Evolutionary conservation across 1,140 invertebrate genomes (phyloP).

Genomic region (Bombus confusus): DNA sequence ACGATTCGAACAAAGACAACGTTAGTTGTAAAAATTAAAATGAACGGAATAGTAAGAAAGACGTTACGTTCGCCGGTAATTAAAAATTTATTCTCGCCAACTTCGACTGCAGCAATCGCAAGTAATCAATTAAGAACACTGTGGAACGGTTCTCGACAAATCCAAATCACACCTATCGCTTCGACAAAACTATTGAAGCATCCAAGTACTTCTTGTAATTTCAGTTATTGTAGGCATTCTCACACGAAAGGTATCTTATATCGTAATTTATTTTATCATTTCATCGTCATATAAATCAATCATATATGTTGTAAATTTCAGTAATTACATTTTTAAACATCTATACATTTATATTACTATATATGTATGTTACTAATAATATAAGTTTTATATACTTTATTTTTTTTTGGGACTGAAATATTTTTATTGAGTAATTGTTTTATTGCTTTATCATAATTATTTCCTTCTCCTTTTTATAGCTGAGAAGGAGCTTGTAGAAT

Average conservation of each 20-base stretch:
- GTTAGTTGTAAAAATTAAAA: conserved; percentile 76
- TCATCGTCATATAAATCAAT: no score
- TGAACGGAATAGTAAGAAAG: conserved; percentile 87
- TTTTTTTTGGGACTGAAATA: conserved; percentile 5
- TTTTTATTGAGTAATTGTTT: conserved; percentile 22
- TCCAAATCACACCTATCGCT: conserved; percentile 59
- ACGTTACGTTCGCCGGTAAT: conserved; percentile 82
- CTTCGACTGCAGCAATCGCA: conserved; percentile 79
- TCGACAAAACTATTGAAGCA: conserved; percentile 76
- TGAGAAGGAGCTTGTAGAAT: conserved; percentile 93
- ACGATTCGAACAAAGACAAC: background rate
- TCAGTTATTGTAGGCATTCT: conserved; percentile 84
- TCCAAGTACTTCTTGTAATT: conserved; percentile 83
- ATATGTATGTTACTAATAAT: background rate
- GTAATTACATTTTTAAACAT: background rate
- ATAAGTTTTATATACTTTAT: conserved; percentile 20
- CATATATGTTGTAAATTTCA: conserved; percentile 60
- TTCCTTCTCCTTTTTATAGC: conserved; percentile 81
- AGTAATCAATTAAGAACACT: conserved; percentile 86
- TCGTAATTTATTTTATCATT: background rate
- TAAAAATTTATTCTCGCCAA: conserved; percentile 80
- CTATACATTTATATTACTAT: background rate
- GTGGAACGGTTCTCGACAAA: conserved; percentile 85
- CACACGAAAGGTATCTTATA: conserved; percentile 87
- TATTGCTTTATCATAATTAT: conserved; percentile 39